Percentiles rank a stretch among this genome's conserved stretches.
These are phyloP conservation scores for Bufotes viridis DNA, from an alignment of 2,797 vertebrate genomes.

Conservation along the genomic window DNA sequence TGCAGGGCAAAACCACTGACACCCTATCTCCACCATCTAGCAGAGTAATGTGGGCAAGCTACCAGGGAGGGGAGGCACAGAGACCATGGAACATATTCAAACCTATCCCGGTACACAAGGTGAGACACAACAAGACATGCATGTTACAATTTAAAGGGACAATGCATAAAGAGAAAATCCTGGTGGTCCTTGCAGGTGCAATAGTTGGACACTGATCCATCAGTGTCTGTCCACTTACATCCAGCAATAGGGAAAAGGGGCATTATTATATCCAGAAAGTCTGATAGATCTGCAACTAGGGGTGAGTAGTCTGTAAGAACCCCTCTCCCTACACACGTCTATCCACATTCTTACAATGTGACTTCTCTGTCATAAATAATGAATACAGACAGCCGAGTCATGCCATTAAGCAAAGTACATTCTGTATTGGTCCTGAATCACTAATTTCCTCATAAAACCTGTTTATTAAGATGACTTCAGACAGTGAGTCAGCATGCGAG, in stretches of 20 bases:
- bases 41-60: too few species aligned
- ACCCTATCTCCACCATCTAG: too few species aligned
- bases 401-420: constrained; percentile 7
- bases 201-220: background rate
- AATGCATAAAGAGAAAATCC: too few species aligned
- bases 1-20: too few species aligned
- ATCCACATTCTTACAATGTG: background rate
- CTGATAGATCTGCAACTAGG: background rate
- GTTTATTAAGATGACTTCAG: constrained; percentile 23
- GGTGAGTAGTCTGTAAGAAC: background rate
- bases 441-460: background rate
- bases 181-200: background rate
- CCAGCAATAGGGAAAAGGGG: background rate
- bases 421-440: background rate
- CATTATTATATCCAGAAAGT: background rate
- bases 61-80: too few species aligned
- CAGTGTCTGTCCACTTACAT: background rate
- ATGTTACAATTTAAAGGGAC: too few species aligned
- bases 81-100: too few species aligned
- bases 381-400: background rate
- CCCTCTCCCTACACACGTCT: background rate
- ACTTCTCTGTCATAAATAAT: constrained; percentile 1
- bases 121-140: too few species aligned
- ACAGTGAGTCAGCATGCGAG: constrained; percentile 35
- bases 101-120: too few species aligned